Evolutionary conservation across 2,797 vertebrate genomes (phyloP), one percentile per base, ranked within the genome.

Genomic region (Astyanax mexicanus): DNA sequence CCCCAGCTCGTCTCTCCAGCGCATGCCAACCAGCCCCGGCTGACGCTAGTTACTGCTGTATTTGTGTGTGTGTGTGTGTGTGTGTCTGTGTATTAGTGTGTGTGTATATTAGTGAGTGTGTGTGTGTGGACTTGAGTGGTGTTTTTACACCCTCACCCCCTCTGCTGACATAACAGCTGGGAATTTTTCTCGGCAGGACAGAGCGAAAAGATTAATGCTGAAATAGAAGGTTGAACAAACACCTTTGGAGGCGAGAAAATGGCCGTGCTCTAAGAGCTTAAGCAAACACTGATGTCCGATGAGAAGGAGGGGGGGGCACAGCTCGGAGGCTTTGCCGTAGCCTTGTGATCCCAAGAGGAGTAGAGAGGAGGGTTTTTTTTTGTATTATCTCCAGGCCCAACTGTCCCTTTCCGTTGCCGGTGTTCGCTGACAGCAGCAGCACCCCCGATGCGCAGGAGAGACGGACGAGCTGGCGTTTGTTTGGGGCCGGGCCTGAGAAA

Each of bases 401-500:
- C 44, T 78, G 78, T 68, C 78, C 62, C 61, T 54, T 82, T 69
- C 72, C 52, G 35, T 75, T 73, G 65, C 73, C 40, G 47, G 54
- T 6, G 54, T 27, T 58, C 32, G 40, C 64, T 52, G 29, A 74
- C 60, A n/a, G 15, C 64, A 65, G 55, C 38, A 55, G 52, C n/a
- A n/a, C 51, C 37, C 35, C 19, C 23, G 62, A 67, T 77, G 40
- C 61, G 23, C 45, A 25, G 54, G 78, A 67, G 69, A 75, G 66
- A 72, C 40, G 54, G 67, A 75, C 40, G 74, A 65, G 37, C 45
- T 32, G 60, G 42, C 38, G 52, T 83, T 81, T 86, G 82, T 82
- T 85, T 87, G 84, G 64, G 77, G 78, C 75, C 47, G 69, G 68
- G 75, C 77, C 77, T 81, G 75, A 78, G 72, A 77, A 75, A 78